Conservation (phyloP, 2,888 invertebrate genomes). For the Alcis repandata region DNA sequence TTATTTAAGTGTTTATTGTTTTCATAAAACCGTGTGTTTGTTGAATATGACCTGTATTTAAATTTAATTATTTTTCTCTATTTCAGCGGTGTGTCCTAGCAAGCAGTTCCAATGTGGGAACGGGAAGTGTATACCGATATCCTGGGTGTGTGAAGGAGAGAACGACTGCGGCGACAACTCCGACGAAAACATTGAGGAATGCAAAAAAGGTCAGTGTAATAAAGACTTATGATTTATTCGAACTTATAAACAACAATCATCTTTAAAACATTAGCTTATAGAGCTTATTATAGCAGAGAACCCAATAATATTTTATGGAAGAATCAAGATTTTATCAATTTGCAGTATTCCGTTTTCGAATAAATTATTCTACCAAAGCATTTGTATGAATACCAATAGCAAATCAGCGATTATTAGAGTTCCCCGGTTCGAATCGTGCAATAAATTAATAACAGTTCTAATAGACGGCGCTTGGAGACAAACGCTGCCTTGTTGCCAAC, state of each 20-base stretch:
- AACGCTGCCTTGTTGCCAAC: slow-evolving; percentile 1
- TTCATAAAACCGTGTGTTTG: no score
- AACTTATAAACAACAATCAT: not conserved
- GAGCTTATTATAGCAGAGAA: not conserved
- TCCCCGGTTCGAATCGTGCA: slow-evolving; percentile 36
- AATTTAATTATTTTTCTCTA: slow-evolving; percentile 43
- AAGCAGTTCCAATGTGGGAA: slow-evolving; percentile 92
- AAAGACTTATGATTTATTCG: not conserved
- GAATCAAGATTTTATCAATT: slow-evolving; percentile 1
- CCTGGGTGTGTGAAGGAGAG: slow-evolving; percentile 92
- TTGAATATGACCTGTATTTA: not conserved
- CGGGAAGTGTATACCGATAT: slow-evolving; percentile 91
- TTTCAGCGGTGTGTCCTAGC: slow-evolving; percentile 86
- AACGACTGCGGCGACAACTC: slow-evolving; percentile 93
- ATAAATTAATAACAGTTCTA: slow-evolving; percentile 13
- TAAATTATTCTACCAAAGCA: slow-evolving; percentile 35
- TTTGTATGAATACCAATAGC: slow-evolving; percentile 41
- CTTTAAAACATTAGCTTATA: not conserved
- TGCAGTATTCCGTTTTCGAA: not conserved
- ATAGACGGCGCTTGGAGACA: slow-evolving; percentile 7
- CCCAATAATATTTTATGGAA: not conserved
- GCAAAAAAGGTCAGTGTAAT: slow-evolving; percentile 80
- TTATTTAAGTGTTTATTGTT: no score
- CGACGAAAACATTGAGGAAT: slow-evolving; percentile 91
- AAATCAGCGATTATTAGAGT: slow-evolving; percentile 34